Evolutionary conservation across 2,888 invertebrate genomes (phyloP), one percentile per base, ranked within the genome.

Genomic region (Nymphalis polychloros): DNA sequence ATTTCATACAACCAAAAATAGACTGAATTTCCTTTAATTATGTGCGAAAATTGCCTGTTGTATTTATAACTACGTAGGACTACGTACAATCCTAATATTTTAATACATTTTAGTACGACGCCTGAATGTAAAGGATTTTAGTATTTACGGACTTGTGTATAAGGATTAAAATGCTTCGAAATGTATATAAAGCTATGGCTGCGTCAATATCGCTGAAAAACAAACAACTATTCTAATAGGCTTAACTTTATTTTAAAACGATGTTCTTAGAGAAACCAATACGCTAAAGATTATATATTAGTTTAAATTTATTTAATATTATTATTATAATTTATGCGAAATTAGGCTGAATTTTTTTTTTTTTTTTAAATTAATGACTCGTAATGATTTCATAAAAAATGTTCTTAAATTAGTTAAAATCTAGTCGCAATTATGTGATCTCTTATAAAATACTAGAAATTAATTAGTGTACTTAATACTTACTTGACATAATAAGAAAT

Each of bases 1-100:
- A 27, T 55, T 52, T 66, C 5, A 27, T 59, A 31, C 64, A 60
- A 53, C 59, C 68, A 27, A 55, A 61, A 49, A 68, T 64, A 68
- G 68, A 68, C 68, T 68, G 64, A 68, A 64, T 50, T 46, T 61
- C 17, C 23, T 41, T 57, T 41, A 41, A 8, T 19, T 57, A 57
- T 64, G 41, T 27, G 41, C 59, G 19, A 27, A 19, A 61, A 41
- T 46, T 61, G 50, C 68, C 59, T 49, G 60, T 53, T 47, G 41
- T 53, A 35, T 19, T 57, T 19, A 35, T 41, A 20, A 41, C 17
- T 57, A 57, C 57, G 57, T 57, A 57, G 55, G 31, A 41, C 57
- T 57, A 41, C 57, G 41, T 57, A 57, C n/a, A 19, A 31, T 41
- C n/a, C 41, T 57, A 41, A 41, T 57, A 41, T 57, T 55, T 31